Percentiles rank a stretch among this genome's conserved stretches.
Conservation (phyloP, 2,888 invertebrate species). For the Bellardia pandia region DNA sequence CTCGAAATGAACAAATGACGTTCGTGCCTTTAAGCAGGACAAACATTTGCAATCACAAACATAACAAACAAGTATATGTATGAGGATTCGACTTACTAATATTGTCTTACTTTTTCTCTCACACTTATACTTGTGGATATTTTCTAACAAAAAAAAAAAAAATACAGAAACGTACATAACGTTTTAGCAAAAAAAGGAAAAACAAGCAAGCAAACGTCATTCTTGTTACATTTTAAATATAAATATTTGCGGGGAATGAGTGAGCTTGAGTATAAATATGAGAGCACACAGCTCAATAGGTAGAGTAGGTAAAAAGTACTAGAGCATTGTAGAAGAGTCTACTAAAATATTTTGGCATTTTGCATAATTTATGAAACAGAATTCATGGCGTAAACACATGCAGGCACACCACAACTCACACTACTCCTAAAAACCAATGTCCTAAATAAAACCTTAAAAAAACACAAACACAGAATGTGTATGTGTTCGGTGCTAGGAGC, state of each 20-base stretch:
- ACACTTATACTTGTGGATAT: background rate
- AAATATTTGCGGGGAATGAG: conserved; percentile 40
- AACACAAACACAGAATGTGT: conserved; percentile 7
- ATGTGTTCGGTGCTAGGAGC: background rate
- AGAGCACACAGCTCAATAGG: background rate
- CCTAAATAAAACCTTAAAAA: conserved; percentile 24
- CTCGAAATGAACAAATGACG: conserved; percentile 82
- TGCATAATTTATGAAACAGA: conserved; percentile 75
- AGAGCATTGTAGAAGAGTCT: conserved; percentile 54
- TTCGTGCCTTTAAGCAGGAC: conserved; percentile 74
- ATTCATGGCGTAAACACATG: conserved; percentile 73
- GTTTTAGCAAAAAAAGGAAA: conserved; percentile 76
- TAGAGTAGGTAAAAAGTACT: background rate
- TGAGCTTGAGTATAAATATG: background rate
- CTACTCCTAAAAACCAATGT: background rate
- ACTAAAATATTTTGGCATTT: conserved; percentile 73
- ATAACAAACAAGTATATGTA: conserved; percentile 45
- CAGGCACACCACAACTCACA: conserved; percentile 6
- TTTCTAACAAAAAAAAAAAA: conserved; percentile 2
- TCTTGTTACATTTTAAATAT: conserved; percentile 74
- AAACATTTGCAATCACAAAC: conserved; percentile 31
- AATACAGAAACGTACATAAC: conserved; percentile 57
- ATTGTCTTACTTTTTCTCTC: conserved; percentile 67
- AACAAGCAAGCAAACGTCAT: conserved; percentile 74
- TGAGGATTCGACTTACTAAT: conserved; percentile 67